Base-by-base conservation (phyloP, 92 coral and sea anemone genomes). In the Paragorgia papillata region DNA sequence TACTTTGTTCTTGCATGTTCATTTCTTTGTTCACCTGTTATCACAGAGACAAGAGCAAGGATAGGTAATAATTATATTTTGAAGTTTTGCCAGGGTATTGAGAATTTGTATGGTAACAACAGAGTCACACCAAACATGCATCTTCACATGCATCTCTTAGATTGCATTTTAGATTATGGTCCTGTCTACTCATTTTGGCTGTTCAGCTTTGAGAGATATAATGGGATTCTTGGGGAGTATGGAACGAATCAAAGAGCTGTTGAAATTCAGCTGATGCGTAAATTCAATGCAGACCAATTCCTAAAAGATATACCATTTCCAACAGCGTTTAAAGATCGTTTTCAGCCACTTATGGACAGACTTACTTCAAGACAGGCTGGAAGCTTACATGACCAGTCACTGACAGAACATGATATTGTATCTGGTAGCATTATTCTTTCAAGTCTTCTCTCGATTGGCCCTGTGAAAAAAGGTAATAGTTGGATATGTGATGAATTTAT, bases 181-280 rank as follows among this genome's bases (percentile, higher is more conserved):
- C 89, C 92, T 10, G 89, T 89, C 5, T 89, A 89, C 62, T 74
- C 90, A 14, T 89, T 89, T 61, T 89, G 86, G 93, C 50, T 85
- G 6, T 88, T 87, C 34, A 83, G 88, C 43, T 51, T 51, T 51
- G 58, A 51, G 58, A 51, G 58, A 51, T 51, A 51, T 17, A 51
- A 51, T 51, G 58, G 58, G 58, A 51, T 51, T 51, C 58, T 51
- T 3, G 58, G 58, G 17, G 9, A 51, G n/a, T 51, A 5, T 51
- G 58, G 26, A 51, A 51, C 58, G 17, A 51, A 51, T 22, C 58
- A 51, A 22, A 5, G 58, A 51, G 20, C 58, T 51, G 58, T 51
- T 51, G 58, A 51, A 51, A 51, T 51, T 51, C 58, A 51, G 17
- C 26, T 51, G 58, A 51, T 51, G 58, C 58, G 58, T 22, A 51